These are phyloP conservation scores for Dicrostonyx torquatus DNA, from an alignment of 2,797 vertebrate species.

Conservation along the genomic window DNA sequence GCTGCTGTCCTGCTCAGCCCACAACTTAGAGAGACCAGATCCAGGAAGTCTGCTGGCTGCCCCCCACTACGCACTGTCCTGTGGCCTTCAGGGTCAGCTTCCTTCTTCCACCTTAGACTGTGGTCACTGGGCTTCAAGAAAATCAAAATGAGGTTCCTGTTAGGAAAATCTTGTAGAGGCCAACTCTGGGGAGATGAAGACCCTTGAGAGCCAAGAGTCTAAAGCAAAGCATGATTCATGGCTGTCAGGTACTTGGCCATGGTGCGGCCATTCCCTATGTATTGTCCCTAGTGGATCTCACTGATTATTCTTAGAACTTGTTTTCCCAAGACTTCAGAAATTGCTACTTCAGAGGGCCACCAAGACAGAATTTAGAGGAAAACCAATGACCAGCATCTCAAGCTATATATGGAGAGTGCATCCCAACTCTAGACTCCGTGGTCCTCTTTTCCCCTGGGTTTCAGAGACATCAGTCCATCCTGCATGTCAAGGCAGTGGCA, in stretches of 20 bases:
- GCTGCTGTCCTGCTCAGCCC: neutral
- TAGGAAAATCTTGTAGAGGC: neutral
- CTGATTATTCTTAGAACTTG: neutral
- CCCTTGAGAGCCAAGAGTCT: neutral
- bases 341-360: neutral
- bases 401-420: neutral
- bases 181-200: neutral
- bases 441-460: neutral
- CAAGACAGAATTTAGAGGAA: neutral
- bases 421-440: no score
- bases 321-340: neutral
- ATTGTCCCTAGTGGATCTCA: neutral
- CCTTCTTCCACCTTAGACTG: neutral
- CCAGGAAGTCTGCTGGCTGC: neutral
- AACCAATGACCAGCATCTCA: neutral
- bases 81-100: neutral
- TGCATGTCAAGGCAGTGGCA: no score
- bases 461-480: neutral
- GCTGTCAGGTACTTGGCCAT: no score
- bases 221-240: fast-evolving
- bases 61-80: neutral
- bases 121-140: neutral
- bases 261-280: neutral
- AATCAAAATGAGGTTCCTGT: neutral
- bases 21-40: neutral